Evolutionary conservation across 2,113 vertebrate genomes (phyloP), one percentile per base, ranked within the genome.

Genomic region (Galemys pyrenaicus): DNA sequence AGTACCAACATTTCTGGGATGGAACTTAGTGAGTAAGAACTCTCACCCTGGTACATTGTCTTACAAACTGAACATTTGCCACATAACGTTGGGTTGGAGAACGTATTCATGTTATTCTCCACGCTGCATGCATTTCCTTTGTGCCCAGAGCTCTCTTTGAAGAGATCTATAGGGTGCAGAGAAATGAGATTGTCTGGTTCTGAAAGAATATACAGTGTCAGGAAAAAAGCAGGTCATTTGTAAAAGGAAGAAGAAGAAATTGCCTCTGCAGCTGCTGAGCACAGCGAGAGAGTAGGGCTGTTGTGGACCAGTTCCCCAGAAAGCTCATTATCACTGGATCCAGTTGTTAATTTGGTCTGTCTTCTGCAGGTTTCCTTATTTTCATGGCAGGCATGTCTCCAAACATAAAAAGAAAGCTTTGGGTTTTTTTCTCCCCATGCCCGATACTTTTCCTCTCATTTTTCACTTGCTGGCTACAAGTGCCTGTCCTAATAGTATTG

Each of bases 111-210:
- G 70, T 68, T 95, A 78, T 94, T 96, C 65, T 89, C 93, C 77
- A 91, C 0, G 10, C 94, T 92, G 75, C 62, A 39, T 74, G 87
- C 39, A 78, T 87, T 77, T 87, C 60, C 80, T 96, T 93, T 95
- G 96, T 96, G 93, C 67, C 60, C 75, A 91, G 49, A 87, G 91
- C 91, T 83, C 49, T 67, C 85, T 97, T 96, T 97, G 91, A 97
- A 96, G 94, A 92, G 56, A 94, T 89, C 91, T 81, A 9, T 67
- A 92, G 93, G 92, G 58, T 96, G 32, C 93, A 77, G 87, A 94
- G 95, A 91, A 95, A 97, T 85, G 89, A 94, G 93, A 92, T 74
- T 87, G 39, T 80, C 89, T 93, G 89, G 46, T 39, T 93, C 87
- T 51, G 89, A 91, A 87, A 93, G 89, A 83, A 94, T 87, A 89